Evolutionary conservation across 1,140 invertebrate genomes (phyloP), one percentile per base, ranked within the genome.

Genomic region (Cotesia glomerata): DNA sequence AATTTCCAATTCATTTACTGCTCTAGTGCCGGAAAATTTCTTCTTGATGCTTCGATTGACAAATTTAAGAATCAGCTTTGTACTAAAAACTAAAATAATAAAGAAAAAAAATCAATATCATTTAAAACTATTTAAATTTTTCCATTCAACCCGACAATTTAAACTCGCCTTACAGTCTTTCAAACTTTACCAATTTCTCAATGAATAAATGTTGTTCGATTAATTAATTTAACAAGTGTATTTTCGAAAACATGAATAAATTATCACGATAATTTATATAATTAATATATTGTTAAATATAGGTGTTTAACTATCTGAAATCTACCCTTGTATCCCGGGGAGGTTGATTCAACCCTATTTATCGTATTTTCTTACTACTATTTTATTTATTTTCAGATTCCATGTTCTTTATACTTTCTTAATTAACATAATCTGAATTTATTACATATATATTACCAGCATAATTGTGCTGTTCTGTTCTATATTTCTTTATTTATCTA

Each of bases 251-350:
- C 39, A 45, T 45, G 39, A 45, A 45, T 45, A 7, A 32, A 35
- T 72, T 72, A 76, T 74, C 77, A 76, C 18, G 26, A 32, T 75
- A 75, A 77, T 75, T 74, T 72, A 80, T 78, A 32, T 75, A 75
- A 77, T 75, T 74, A 70, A 80, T 78, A 45, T 45, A 45, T 45
- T 82, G 79, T 79, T 81, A 84, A 56, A 56, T 56, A 56, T 84
- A 85, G 84, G 83, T 82, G 78, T 79, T 82, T 45, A 79, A 69
- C 80, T 84, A 82, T 79, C 74, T 84, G 79, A 84, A 85, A 82
- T 81, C 84, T 85, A 86, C 84, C 85, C 85, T 85, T 85, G 80
- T 84, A 83, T 84, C 79, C 85, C 85, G 84, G 84, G 81, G 79
- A 80, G 79, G 79, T 74, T 72, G 67, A 72, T 72, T 71, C 66